Percentiles rank a stretch among this genome's conserved stretches.
These are phyloP conservation scores for Oreotrochilus melanogaster DNA, from an alignment of 2,113 vertebrate genomes.

Conservation along the genomic window DNA sequence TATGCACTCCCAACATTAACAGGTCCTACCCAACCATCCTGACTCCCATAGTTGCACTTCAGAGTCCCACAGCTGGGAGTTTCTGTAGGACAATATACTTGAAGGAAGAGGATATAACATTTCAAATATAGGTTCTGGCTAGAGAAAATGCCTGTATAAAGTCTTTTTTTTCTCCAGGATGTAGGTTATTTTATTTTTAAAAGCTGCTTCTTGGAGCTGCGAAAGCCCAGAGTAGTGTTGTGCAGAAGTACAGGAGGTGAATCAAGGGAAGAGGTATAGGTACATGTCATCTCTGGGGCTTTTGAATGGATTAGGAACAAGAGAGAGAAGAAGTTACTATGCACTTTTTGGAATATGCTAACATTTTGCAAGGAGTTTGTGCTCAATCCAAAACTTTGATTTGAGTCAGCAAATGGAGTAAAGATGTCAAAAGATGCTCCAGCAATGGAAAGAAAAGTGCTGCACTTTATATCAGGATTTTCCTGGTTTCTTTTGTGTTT, in stretches of 20 bases:
- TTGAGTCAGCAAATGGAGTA: neutral
- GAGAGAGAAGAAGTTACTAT: neutral
- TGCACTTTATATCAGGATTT: neutral
- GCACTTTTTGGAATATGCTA: neutral
- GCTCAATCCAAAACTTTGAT: neutral
- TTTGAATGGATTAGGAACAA: neutral
- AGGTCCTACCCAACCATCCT: neutral
- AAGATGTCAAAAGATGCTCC: neutral
- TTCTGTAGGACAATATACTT: neutral
- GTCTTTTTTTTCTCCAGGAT: neutral
- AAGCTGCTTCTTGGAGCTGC: neutral
- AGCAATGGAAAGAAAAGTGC: neutral
- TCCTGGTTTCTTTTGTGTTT: neutral
- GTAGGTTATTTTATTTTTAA: neutral
- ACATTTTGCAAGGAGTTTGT: neutral
- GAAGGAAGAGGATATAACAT: neutral
- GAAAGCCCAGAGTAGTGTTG: neutral
- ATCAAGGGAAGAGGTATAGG: neutral
- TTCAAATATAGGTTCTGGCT: neutral
- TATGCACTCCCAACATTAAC: neutral
- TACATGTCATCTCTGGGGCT: neutral
- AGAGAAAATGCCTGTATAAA: neutral
- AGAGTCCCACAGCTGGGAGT: neutral
- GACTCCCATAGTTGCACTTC: fast-evolving
- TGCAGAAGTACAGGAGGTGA: neutral